These are phyloP conservation scores for Phyllostomus hastatus DNA, from an alignment of 2,113 vertebrate species.

Conservation along the genomic window DNA sequence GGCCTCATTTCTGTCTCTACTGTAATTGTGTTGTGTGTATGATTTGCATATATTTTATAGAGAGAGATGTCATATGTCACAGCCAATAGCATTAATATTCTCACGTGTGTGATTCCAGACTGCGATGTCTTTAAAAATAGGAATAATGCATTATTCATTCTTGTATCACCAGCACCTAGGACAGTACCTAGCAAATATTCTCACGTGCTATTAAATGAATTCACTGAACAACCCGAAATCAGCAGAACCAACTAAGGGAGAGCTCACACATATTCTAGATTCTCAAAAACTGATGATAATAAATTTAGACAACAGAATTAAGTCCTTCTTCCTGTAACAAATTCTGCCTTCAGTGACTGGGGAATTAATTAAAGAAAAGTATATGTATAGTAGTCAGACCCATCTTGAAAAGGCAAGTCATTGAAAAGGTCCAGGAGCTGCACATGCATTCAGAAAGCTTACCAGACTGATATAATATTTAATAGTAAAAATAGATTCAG, in stretches of 20 bases:
- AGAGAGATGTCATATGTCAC: neutral
- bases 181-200: neutral
- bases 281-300: neutral
- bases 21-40: neutral
- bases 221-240: neutral
- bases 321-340: neutral
- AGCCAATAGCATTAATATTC: neutral
- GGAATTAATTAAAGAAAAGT: neutral
- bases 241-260: neutral
- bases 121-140: neutral
- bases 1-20: neutral
- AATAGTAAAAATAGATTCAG: neutral
- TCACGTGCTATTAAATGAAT: neutral
- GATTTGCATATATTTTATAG: neutral
- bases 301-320: neutral
- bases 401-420: neutral
- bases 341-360: neutral
- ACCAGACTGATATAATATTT: neutral
- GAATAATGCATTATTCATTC: neutral
- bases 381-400: neutral
- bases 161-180: neutral
- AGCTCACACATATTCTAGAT: neutral
- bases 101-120: neutral
- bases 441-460: neutral
- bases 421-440: neutral